Base-by-base conservation (phyloP, 2,888 invertebrate species). In the Clusia tigrina region DNA sequence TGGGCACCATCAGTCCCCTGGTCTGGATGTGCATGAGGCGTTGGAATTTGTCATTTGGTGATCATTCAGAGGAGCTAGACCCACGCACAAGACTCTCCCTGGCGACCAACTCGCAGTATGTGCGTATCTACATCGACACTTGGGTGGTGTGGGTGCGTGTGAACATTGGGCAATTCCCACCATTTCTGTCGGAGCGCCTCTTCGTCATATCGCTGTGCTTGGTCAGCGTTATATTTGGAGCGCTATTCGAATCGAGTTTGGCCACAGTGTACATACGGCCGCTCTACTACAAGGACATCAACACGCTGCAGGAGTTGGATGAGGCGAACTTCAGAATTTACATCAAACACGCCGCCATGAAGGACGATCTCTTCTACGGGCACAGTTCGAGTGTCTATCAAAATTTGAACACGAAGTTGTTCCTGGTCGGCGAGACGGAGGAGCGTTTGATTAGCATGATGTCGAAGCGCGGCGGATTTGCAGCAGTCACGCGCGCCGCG, bases 171-270 rank as follows among this genome's bases (percentile, higher is more conserved):
- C 71, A 72, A 2, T 83, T 81, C 70, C 83, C 85, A 6, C 76
- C 77, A 0, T 81, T 79, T 61, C 67, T 72, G 32, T 78, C 83
- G 18, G 84, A 85, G 57, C 78, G 82, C 58, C 70, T 85, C 18
- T 81, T 85, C 63, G 69, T 84, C 12, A 74, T 77, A 1, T 79
- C 83, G 0, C 65, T 84, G n/a, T 79, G 80, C 58, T 56, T 84
- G 56, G 80, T 82, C 1, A 80, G 83, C 64, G 81, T 85, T 9
- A 82, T 83, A 26, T 80, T 83, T 59, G 83, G 82, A 1, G 82
- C 84, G 0, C 59, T 84, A 12, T 79, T 85, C 52, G 85, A 85
- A 67, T 84, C 85, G 3, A 82, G 81, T 26, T 71, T 85, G 55
- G 82, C 85, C 2, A 84, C 82, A 0, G 81, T 82, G 0, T 81